These are phyloP conservation scores for Candidula unifasciata DNA, from an alignment of 2,888 invertebrate genomes.

Conservation along the genomic window DNA sequence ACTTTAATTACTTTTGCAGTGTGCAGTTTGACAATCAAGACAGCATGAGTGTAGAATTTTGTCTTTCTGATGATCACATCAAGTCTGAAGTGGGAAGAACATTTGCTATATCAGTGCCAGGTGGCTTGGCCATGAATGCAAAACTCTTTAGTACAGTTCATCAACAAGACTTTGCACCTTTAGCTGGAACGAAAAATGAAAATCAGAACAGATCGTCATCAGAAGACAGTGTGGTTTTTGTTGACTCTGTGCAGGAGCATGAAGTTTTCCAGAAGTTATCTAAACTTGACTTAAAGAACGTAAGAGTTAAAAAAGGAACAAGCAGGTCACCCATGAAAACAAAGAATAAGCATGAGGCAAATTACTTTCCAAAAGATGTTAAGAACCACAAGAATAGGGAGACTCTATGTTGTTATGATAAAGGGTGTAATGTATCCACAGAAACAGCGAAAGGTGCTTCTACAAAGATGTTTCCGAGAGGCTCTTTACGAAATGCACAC, in stretches of 20 bases:
- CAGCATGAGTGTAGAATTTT: constrained; percentile 51
- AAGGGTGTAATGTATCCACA: not conserved
- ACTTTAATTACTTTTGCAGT: not conserved
- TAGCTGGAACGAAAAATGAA: not conserved
- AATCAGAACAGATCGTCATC: not conserved
- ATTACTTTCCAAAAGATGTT: not conserved
- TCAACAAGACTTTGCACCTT: not conserved
- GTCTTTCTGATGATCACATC: constrained; percentile 18
- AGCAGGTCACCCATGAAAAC: no score
- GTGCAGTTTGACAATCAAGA: constrained; percentile 15
- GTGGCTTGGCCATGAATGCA: constrained; percentile 48
- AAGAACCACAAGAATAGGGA: not conserved
- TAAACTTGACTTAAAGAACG: not conserved
- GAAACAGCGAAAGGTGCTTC: not conserved
- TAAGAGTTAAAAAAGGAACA: not conserved
- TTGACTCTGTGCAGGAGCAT: not conserved
- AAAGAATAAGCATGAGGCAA: not conserved
- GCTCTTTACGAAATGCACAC: not conserved
- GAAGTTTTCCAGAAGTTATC: not conserved
- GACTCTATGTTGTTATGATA: not conserved
- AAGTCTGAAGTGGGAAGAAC: constrained; percentile 8
- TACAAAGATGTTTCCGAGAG: not conserved
- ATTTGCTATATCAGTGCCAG: not conserved
- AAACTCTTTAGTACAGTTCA: constrained; percentile 50
- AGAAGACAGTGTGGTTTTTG: not conserved